Base-by-base conservation (phyloP, 2,113 vertebrate species). In the Epinephelus lanceolatus region DNA sequence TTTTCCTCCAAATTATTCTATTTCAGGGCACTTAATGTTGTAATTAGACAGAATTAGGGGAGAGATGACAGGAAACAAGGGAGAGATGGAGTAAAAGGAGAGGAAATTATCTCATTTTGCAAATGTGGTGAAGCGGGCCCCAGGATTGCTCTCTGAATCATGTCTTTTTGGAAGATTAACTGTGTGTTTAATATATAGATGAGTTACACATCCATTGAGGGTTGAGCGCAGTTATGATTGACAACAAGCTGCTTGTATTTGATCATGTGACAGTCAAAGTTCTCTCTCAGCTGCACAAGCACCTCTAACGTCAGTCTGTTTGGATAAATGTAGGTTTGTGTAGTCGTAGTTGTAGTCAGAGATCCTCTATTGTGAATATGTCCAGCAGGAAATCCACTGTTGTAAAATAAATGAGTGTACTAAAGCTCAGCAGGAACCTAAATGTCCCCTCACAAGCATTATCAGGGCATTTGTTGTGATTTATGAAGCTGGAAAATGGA, bases 401-500 rank as follows among this genome's bases (percentile, higher is more conserved):
- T 25, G 2, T 53, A 40, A 11, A 69, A 55, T 33, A 53, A 82
- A 71, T 2, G 27, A 66, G 40, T 7, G 49, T 45, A 17, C 23
- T 10, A 1, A 17, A 10, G 68, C 75, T 61, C 33, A 15, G 52
- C 6, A 12, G 67, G 73, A 25, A 51, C 5, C 66, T 47, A 61
- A 61, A 60, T 10, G 67, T 56, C 49, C 25, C 25, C 47, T 57
- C 56, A 5, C 10, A 4, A 52, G 15, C 27, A 23, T 23, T 40
- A 78, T 69, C 25, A 2, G 63, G 30, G 15, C 7, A 1, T n/a
- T 65, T 27, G 33, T 55, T 69, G 55, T 37, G 57, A 78, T 73
- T 74, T 65, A 70, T 60, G 59, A 47, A 65, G 81, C 67, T 37
- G 72, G 47, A 62, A 85, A 69, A 70, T 30, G 7, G 78, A 74